These are phyloP conservation scores for Crenuchus spilurus DNA, from an alignment of 2,797 vertebrate genomes.

Conservation along the genomic window DNA sequence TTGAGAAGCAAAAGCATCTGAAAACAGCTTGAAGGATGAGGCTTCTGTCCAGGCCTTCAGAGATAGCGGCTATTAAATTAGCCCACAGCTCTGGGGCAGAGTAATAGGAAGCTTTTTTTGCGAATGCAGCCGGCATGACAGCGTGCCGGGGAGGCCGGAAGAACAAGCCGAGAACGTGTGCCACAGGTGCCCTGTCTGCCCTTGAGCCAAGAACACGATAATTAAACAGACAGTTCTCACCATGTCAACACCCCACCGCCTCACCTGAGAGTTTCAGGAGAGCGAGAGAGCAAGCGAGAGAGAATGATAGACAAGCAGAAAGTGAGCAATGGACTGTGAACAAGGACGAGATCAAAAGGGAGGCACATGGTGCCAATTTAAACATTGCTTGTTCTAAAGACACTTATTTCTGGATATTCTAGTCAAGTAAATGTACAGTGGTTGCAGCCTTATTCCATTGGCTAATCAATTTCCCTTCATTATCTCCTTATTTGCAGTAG, in stretches of 20 bases:
- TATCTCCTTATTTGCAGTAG: no score
- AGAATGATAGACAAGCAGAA: neutral
- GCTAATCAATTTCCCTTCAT: no score
- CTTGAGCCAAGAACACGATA: conserved; percentile 44
- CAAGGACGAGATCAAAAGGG: neutral
- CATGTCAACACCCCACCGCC: conserved; percentile 7
- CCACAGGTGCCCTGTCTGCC: conserved; percentile 26
- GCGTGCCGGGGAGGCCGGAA: neutral
- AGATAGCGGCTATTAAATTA: conserved; percentile 27
- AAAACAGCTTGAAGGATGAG: conserved; percentile 18
- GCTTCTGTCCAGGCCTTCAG: neutral
- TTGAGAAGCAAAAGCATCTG: neutral
- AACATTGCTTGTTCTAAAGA: no score
- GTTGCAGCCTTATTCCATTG: no score
- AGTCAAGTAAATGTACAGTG: no score
- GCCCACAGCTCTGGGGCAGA: neutral
- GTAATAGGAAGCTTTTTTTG: conserved; percentile 8
- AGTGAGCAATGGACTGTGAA: neutral
- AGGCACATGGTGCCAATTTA: no score
- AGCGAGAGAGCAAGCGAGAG: neutral
- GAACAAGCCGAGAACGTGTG: neutral
- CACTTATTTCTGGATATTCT: no score
- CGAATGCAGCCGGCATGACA: neutral
- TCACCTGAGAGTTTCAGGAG: neutral
- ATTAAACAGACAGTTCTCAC: conserved; percentile 27